A percentile compares a stretch with the other conserved stretches of the same genome.
Evolutionary conservation across 1,140 invertebrate genomes (phyloP).

Genomic region (Euwallacea similis): DNA sequence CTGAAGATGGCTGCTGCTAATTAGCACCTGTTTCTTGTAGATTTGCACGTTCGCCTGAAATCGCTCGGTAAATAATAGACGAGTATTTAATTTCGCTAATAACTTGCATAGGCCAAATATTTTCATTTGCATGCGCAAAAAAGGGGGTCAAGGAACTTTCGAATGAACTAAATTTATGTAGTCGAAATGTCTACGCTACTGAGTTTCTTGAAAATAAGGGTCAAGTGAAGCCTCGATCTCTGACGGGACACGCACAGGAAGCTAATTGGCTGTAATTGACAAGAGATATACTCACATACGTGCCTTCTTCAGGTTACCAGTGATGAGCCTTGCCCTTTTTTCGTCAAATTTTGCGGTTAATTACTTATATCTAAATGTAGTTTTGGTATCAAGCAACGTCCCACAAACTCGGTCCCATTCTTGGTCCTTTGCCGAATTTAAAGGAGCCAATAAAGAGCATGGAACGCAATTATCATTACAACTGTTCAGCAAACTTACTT

Average conservation of each 20-base stretch:
- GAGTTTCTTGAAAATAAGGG: slow-evolving; percentile 31
- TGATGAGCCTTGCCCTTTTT: neutral
- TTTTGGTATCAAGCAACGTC: no score
- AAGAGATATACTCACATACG: slow-evolving; percentile 31
- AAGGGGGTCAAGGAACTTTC: no score
- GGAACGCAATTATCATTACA: no score
- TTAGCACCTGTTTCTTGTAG: neutral
- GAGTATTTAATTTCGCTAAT: neutral
- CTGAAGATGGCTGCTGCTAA: neutral
- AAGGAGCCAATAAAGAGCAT: no score
- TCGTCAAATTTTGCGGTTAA: slow-evolving; percentile 5
- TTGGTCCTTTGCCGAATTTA: no score
- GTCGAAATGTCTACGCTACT: slow-evolving; percentile 13
- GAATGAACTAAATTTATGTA: neutral
- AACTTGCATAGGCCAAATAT: slow-evolving; percentile 4
- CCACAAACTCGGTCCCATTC: no score
- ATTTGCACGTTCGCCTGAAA: neutral
- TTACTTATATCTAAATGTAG: slow-evolving; percentile 6
- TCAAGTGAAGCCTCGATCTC: slow-evolving; percentile 19
- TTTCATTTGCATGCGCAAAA: slow-evolving; percentile 19
- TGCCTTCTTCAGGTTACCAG: neutral
- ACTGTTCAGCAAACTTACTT: no score
- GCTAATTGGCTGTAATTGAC: slow-evolving; percentile 40
- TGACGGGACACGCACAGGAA: slow-evolving; percentile 39
- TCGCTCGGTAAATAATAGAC: neutral